Evolutionary conservation across 2,888 invertebrate species (phyloP).

Genomic region (Melanostoma mellinum): DNA sequence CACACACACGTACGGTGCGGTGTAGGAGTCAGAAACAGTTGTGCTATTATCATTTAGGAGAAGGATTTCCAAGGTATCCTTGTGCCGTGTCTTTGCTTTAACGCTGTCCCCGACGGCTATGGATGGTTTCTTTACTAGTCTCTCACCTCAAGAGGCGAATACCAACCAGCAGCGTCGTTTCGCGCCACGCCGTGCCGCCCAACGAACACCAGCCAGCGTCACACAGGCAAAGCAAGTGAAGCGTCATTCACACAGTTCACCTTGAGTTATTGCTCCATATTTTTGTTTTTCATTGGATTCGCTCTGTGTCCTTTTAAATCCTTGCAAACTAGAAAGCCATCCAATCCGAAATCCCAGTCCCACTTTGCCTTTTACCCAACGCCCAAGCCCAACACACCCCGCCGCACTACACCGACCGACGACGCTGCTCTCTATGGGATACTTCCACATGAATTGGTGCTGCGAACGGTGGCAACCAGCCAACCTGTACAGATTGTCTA

Average conservation of each 20-base stretch:
- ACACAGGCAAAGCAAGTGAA: slow-evolving; percentile 2
- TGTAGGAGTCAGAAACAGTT: slow-evolving; percentile 44
- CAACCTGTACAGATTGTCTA: slow-evolving; percentile 69
- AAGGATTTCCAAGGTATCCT: slow-evolving; percentile 30
- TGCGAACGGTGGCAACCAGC: slow-evolving; percentile 66
- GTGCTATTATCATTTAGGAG: slow-evolving; percentile 52
- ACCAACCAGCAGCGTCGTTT: neutral
- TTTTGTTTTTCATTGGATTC: slow-evolving; percentile 69
- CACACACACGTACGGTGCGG: neutral
- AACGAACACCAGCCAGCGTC: too few relatives aligned
- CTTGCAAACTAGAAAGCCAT: slow-evolving; percentile 29
- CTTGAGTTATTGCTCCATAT: slow-evolving; percentile 73
- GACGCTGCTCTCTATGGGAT: slow-evolving; percentile 43
- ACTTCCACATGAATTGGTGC: slow-evolving; percentile 67
- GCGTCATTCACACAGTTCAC: slow-evolving; percentile 72
- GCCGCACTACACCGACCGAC: slow-evolving; percentile 4
- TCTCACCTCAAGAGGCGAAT: slow-evolving; percentile 8
- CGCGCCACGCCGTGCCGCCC: slow-evolving; percentile 6
- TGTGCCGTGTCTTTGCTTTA: slow-evolving; percentile 24
- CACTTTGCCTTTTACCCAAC: neutral
- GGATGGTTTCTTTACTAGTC: slow-evolving; percentile 31
- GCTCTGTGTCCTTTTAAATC: slow-evolving; percentile 54
- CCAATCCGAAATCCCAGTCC: slow-evolving; percentile 5
- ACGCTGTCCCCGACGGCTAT: slow-evolving; percentile 19
- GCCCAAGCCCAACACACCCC: neutral